Evolutionary conservation across 2,797 vertebrate genomes (phyloP), one percentile per base, ranked within the genome.

Genomic region (Pelochelys cantorii): DNA sequence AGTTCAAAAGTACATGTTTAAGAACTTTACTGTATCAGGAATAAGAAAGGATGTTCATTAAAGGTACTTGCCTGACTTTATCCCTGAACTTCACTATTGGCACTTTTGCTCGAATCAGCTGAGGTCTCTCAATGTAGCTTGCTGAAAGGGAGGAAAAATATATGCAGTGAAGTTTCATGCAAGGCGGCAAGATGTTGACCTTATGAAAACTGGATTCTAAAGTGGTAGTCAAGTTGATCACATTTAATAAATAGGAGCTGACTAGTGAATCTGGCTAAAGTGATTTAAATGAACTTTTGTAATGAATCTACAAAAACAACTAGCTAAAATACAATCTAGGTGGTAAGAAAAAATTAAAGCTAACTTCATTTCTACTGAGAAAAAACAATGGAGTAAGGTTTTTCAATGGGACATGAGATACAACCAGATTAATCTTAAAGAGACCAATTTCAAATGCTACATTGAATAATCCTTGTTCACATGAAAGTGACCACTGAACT

Each of bases 21-120:
- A 65, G 4, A 11, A 53, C 5, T 68, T 93, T n/a, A 4, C 31
- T 1, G 1, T 2, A 2, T 25, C 4, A 81, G 75, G 31, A 22
- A 17, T 37, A 79, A 90, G 79, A 90, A 81, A 20, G 20, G 0
- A 54, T 17, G 4, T 52, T 56, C 15, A 95, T 74, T 18, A 31
- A 56, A 57, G 84, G 53, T 95, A 98, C 98, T 97, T 98, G 99
- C 99, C 99, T 99, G 98, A 98, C 97, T 98, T 98, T 99, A 97
- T 99, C 98, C 98, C 97, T 99, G 98, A 99, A 99, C 97, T 98
- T 99, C 96, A 99, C 98, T 98, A 99, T 99, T 87, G 99, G 99
- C 97, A 99, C 99, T 98, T 99, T 99, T 95, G 99, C 99, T 98
- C 98, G 98, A 97, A 99, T 99, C 96, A 99, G 98, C 94, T 98